A percentile compares a stretch with the other conserved stretches of the same genome.
These are phyloP conservation scores for Umimayanthus chanpuru DNA, from an alignment of 92 coral and sea anemone genomes.

Conservation along the genomic window DNA sequence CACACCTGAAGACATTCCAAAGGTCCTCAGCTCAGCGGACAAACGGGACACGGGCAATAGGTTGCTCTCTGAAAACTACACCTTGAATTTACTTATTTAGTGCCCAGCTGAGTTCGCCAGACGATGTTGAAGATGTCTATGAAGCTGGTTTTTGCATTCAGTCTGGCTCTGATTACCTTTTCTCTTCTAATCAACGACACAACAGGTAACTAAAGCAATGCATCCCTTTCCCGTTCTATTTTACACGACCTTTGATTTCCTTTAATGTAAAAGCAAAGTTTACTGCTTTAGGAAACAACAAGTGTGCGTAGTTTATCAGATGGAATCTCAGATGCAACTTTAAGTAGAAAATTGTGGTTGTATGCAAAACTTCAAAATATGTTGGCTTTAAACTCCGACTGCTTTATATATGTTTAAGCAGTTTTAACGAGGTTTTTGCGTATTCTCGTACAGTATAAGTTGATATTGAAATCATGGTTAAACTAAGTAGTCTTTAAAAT, in stretches of 20 bases:
- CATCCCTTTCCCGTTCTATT: not conserved
- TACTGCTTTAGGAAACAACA: not conserved
- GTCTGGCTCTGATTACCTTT: not conserved
- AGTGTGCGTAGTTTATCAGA: not conserved
- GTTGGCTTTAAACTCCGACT: no score
- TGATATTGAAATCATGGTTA: not conserved
- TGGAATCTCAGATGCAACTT: not conserved
- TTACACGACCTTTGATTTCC: not conserved
- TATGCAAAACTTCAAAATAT: not conserved
- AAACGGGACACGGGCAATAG: not conserved
- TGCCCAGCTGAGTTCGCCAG: not conserved
- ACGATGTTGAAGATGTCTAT: not conserved
- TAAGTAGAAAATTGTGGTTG: not conserved
- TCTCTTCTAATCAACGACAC: not conserved
- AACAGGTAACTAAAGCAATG: not conserved
- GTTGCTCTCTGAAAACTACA: not conserved
- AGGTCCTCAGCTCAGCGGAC: not conserved
- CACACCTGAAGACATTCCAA: not conserved
- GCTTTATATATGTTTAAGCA: no score
- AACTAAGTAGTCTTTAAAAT: no score
- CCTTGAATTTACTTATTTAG: not conserved
- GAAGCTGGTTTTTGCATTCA: not conserved
- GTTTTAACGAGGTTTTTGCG: not conserved
- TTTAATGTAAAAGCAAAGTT: not conserved
- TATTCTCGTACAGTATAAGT: not conserved